These are phyloP conservation scores for Protobothrops mucrosquamatus DNA, from an alignment of 2,113 vertebrate genomes.

Conservation along the genomic window DNA sequence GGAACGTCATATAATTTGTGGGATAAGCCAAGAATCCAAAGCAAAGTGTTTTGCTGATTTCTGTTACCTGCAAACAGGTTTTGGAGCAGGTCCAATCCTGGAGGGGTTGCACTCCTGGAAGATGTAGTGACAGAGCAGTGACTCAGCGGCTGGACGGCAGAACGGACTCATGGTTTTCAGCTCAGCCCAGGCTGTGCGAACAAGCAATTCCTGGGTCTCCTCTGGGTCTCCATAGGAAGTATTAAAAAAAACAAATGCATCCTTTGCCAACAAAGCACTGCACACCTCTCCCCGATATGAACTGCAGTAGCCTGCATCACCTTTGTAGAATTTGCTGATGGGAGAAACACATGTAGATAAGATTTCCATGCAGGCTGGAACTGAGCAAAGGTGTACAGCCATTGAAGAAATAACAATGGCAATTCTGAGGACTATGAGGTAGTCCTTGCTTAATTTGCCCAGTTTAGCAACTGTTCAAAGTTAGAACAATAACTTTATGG, in stretches of 20 bases:
- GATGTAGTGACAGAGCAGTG: slow-evolving; percentile 85
- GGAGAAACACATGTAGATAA: background rate
- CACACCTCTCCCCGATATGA: slow-evolving; percentile 89
- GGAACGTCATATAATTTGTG: background rate
- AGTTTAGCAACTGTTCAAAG: background rate
- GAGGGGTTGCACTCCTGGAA: slow-evolving; percentile 90
- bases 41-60: background rate
- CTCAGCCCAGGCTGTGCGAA: slow-evolving; percentile 81
- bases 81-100: slow-evolving; percentile 80
- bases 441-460: background rate
- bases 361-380: background rate
- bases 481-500: background rate
- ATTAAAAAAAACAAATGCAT: slow-evolving; percentile 91
- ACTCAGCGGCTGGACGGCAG: slow-evolving; percentile 81
- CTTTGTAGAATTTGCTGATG: slow-evolving; percentile 81
- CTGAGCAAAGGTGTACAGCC: background rate
- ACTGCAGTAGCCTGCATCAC: slow-evolving; percentile 85
- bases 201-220: slow-evolving; percentile 87
- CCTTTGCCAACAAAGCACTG: slow-evolving; percentile 68
- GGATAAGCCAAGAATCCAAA: background rate
- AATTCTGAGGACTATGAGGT: background rate
- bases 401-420: background rate
- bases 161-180: slow-evolving; percentile 78
- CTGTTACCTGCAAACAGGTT: slow-evolving; percentile 91
- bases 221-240: slow-evolving; percentile 84